Conservation (phyloP, 35 echinoderm and acorn worm genomes). For the Heliocidaris erythrogramma region DNA sequence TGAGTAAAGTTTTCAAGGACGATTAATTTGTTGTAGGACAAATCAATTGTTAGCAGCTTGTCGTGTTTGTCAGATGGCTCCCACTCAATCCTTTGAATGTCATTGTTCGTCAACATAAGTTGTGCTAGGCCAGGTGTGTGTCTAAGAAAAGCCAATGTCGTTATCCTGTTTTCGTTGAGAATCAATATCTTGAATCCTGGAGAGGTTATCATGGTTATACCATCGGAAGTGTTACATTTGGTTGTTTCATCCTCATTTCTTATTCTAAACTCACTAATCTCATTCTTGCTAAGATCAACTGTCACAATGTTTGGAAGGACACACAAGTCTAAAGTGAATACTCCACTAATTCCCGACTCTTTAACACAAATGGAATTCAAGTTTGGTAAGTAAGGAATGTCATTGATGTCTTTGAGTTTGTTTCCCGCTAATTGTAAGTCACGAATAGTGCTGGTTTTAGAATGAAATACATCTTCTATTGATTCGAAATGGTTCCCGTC, state of each 20-base stretch:
- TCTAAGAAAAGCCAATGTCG: not conserved
- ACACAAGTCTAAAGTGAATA: not conserved
- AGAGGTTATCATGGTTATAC: not conserved
- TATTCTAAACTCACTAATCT: not conserved
- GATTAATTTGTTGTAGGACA: not conserved
- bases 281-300: not conserved
- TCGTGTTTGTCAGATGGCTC: not conserved
- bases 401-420: not conserved
- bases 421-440: not conserved
- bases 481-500: not conserved
- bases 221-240: not conserved
- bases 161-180: not conserved
- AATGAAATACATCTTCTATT: not conserved
- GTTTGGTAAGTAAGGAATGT: not conserved
- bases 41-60: not conserved
- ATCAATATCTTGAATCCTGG: not conserved
- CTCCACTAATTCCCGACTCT: not conserved
- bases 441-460: not conserved
- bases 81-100: not conserved
- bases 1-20: not conserved
- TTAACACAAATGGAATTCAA: not conserved
- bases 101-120: not conserved
- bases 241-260: not conserved
- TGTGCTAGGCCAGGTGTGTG: not conserved
- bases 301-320: not conserved